Evolutionary conservation across 2,797 vertebrate genomes (phyloP), one percentile per base, ranked within the genome.

Genomic region (Agapornis canus): DNA sequence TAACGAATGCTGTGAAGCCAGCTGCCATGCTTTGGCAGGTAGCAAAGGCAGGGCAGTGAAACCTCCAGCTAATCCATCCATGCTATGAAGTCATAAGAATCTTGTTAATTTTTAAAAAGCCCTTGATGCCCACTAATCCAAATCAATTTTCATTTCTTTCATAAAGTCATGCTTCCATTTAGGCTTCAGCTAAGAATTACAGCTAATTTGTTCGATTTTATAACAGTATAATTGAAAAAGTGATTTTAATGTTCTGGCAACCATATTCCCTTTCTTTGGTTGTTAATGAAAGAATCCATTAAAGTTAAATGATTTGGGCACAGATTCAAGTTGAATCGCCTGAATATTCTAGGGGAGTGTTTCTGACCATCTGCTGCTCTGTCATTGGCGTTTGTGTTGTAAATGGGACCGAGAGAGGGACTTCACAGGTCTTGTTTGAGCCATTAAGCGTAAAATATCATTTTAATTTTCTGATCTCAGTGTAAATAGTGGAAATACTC

Each of bases 221-320:
- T 97, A 97, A 96, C 94, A 86, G 88, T 92, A 66, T 96, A 95
- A 95, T 91, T 95, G 84, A 95, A 94, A 96, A 94, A 92, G 94
- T 96, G 95, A 95, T 97, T 96, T 97, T 96, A 97, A 97, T 95
- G 92, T 93, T 90, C 93, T 97, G 95, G 97, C 96, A 97, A 95
- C 95, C 90, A 92, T 94, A 95, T 97, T 96, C 95, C 92, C 85
- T 97, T 96, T 96, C 91, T 94, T 97, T 94, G 95, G 91, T 96
- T 97, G 92, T 96, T 97, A 97, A 97, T 96, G 96, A 96, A 97
- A 96, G 96, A 96, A 97, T 95, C 96, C 93, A 97, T 97, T 95
- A 96, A 97, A 96, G 95, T 96, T 96, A 97, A 97, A 97, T 96
- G 95, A 95, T 95, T 95, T 94, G 96, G 96, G 95, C 96, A 97